phyloP scores from a whole-genome alignment of 2,113 vertebrate species.

The Anguilla rostrata region DNA sequence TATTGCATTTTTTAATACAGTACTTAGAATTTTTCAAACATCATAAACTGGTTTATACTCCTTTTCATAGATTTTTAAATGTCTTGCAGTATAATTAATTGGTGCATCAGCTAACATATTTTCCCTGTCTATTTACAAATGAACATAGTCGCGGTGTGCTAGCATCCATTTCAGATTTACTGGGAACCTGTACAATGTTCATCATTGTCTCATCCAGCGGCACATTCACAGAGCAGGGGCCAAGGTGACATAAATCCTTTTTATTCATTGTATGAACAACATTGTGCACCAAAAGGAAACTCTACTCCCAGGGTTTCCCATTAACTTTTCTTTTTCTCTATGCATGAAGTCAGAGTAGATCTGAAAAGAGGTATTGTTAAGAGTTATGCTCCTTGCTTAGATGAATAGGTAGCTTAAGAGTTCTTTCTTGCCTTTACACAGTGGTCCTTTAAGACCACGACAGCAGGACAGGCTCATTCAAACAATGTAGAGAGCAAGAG shows the following conservation, averaged over 20 bases:
- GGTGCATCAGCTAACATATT: constrained; percentile 80
- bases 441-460: constrained; percentile 37
- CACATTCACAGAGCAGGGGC: constrained; percentile 24
- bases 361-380: constrained; percentile 39
- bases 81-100: constrained; percentile 82
- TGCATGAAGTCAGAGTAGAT: constrained; percentile 21
- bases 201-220: constrained; percentile 40
- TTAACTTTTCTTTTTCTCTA: constrained; percentile 26
- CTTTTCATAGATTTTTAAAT: constrained; percentile 82
- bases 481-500: neutral
- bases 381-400: constrained; percentile 4
- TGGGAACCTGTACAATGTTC: constrained; percentile 49
- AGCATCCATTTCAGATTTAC: constrained; percentile 49
- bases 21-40: constrained; percentile 85
- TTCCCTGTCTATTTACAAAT: constrained; percentile 66
- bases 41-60: constrained; percentile 79
- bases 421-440: constrained; percentile 2
- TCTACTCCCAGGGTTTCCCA: constrained; percentile 36
- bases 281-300: constrained; percentile 24
- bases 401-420: constrained; percentile 22
- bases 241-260: constrained; percentile 27
- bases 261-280: constrained; percentile 37
- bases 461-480: neutral
- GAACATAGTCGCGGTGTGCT: constrained; percentile 58
- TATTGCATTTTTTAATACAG: constrained; percentile 84